Conservation (phyloP, 2,888 invertebrate species). For the Erebia palarica region DNA sequence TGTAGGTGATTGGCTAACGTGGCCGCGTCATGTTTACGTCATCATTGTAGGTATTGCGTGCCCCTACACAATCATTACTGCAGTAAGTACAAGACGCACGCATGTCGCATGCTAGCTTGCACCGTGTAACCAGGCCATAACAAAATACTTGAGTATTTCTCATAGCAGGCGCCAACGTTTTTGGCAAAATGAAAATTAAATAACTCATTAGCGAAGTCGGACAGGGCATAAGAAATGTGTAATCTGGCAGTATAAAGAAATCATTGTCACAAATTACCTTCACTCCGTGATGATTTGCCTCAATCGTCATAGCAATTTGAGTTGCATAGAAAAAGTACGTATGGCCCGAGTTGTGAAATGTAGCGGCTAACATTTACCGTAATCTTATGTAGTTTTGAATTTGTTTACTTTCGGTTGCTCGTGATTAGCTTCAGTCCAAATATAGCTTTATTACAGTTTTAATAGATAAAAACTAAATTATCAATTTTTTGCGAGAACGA, state of each 20-base stretch:
- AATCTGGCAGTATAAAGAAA: slow-evolving; percentile 33
- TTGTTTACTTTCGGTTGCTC: too few species aligned
- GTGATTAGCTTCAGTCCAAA: too few species aligned
- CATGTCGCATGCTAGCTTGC: neutral
- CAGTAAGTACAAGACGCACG: neutral
- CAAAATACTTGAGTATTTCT: neutral
- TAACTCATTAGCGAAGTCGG: slow-evolving; percentile 25
- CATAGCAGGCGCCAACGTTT: slow-evolving; percentile 10
- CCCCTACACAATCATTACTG: too few species aligned
- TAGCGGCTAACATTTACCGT: slow-evolving; percentile 15
- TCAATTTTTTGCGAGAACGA: too few species aligned
- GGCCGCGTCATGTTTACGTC: too few species aligned
- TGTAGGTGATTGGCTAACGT: too few species aligned
- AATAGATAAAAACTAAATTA: too few species aligned
- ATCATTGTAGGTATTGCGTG: too few species aligned
- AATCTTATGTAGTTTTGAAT: too few species aligned
- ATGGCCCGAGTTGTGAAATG: slow-evolving; percentile 39
- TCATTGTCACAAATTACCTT: slow-evolving; percentile 39
- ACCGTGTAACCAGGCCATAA: neutral
- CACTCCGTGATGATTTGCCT: slow-evolving; percentile 34
- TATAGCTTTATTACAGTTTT: too few species aligned
- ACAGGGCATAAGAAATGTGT: slow-evolving; percentile 21
- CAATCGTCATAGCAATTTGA: slow-evolving; percentile 39
- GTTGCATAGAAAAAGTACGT: slow-evolving; percentile 32
- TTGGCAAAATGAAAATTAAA: slow-evolving; percentile 24